Evolutionary conservation across 2,797 vertebrate genomes (phyloP).

Genomic region (Taeniopygia guttata): DNA sequence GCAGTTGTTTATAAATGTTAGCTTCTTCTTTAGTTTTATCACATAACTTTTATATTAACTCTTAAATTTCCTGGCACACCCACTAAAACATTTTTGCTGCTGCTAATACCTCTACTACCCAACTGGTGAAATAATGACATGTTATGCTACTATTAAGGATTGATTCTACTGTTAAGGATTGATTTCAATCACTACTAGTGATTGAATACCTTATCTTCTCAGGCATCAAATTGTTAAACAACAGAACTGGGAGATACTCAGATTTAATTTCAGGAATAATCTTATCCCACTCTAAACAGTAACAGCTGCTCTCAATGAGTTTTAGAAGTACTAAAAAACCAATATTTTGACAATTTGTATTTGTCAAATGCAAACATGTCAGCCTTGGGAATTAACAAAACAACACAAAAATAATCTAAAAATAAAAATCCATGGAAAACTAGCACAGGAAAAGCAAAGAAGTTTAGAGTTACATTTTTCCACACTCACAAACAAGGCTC

Average conservation of each 20-base stretch:
- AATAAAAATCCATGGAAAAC: neutral
- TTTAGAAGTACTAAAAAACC: neutral
- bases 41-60: neutral
- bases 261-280: neutral
- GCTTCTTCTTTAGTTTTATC: neutral
- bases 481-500: neutral
- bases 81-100: neutral
- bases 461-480: neutral
- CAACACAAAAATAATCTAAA: neutral
- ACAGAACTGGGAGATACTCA: neutral
- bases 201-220: constrained; percentile 38
- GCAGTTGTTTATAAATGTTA: neutral
- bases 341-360: neutral
- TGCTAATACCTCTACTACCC: neutral
- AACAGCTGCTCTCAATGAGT: neutral
- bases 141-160: neutral
- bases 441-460: neutral
- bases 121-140: neutral
- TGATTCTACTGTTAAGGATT: neutral
- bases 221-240: constrained; percentile 27
- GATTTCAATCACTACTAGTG: neutral
- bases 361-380: neutral
- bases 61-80: neutral
- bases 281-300: neutral
- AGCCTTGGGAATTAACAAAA: neutral